phyloP scores from a whole-genome alignment of 2,113 vertebrate species.

The Mesembrinibis cayennensis region DNA sequence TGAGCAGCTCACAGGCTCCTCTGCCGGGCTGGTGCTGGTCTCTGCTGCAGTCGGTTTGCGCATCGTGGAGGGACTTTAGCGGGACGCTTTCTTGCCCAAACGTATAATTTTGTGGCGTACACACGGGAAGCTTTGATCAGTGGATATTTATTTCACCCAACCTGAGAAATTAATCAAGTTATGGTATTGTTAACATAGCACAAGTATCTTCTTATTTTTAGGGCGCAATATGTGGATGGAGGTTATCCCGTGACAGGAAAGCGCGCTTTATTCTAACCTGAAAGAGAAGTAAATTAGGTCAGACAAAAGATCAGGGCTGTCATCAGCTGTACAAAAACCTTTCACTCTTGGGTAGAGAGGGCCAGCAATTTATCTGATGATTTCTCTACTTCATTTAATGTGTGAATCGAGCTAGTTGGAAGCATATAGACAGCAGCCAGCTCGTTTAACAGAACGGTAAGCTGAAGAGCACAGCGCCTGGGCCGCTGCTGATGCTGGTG shows the following conservation, averaged over 20 bases:
- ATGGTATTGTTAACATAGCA: not conserved
- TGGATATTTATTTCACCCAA: not conserved
- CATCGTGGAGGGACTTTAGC: not conserved
- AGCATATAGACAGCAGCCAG: slow-evolving; percentile 16
- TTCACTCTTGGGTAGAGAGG: slow-evolving; percentile 59
- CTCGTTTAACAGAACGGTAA: not conserved
- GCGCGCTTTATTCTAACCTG: slow-evolving; percentile 68
- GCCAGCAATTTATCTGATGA: slow-evolving; percentile 73
- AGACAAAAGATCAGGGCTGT: slow-evolving; percentile 77
- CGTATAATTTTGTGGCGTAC: not conserved
- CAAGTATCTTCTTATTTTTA: not conserved
- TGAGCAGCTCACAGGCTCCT: not conserved
- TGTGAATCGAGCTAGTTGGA: slow-evolving; percentile 41
- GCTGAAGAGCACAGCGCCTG: not conserved
- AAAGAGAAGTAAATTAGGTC: slow-evolving; percentile 81
- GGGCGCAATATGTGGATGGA: slow-evolving; percentile 3
- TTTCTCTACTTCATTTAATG: slow-evolving; percentile 70
- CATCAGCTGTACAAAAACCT: slow-evolving; percentile 61
- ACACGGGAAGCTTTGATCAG: not conserved
- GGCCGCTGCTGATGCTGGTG: not conserved
- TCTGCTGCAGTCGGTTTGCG: not conserved
- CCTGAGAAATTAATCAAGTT: not conserved
- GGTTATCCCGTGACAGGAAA: slow-evolving; percentile 41
- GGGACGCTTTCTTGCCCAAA: not conserved
- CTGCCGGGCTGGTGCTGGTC: not conserved